Evolutionary conservation across 2,797 vertebrate genomes (phyloP).

Genomic region (Onychomys torridus): DNA sequence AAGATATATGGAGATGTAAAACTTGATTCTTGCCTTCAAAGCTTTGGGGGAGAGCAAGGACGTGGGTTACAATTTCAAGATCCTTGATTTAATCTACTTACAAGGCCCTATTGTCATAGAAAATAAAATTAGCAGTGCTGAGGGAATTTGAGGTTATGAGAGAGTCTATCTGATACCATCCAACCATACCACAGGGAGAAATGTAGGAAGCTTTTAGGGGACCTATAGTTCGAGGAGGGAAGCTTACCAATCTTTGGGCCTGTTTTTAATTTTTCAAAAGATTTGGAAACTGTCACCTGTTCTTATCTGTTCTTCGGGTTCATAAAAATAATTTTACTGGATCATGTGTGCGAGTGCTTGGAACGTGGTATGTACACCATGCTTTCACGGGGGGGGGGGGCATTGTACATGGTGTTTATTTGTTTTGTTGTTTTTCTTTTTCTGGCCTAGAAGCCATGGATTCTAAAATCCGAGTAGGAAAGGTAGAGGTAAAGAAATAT

Average conservation of each 20-base stretch:
- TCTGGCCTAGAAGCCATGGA: not conserved
- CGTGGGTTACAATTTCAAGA: not conserved
- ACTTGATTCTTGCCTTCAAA: not conserved
- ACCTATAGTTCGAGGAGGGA: not conserved
- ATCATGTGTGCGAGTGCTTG: not conserved
- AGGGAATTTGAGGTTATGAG: too few species aligned
- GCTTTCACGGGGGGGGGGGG: not conserved
- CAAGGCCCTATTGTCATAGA: not conserved
- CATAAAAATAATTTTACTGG: not conserved
- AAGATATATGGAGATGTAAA: not conserved
- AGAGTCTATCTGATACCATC: too few species aligned
- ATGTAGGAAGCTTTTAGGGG: not conserved
- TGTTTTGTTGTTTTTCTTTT: not conserved
- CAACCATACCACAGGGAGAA: too few species aligned
- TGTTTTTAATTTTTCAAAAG: not conserved
- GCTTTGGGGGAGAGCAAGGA: too few species aligned
- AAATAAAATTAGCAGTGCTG: not conserved
- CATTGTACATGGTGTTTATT: not conserved
- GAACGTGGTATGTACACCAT: not conserved
- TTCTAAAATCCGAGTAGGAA: slow-evolving; percentile 28
- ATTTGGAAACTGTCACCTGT: not conserved
- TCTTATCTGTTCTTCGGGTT: not conserved
- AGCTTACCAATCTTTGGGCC: not conserved
- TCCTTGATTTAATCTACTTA: not conserved
- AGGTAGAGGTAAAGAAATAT: not conserved